Conservation (phyloP, 2,888 invertebrate species). For the Galeruca laticollis region DNA sequence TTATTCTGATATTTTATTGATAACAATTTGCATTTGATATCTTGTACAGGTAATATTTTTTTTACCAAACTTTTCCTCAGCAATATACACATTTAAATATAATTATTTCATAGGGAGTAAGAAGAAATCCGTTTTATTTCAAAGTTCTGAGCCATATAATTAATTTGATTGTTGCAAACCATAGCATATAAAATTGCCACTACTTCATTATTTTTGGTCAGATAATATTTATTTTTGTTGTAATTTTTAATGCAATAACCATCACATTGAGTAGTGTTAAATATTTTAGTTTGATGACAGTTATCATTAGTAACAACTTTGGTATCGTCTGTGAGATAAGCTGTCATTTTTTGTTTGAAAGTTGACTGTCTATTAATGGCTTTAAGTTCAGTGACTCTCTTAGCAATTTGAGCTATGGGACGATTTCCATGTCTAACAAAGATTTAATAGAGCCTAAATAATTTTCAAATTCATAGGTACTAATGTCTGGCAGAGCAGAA, state of each 20-base stretch:
- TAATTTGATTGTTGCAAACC: background rate
- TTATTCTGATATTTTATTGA: slow-evolving; percentile 10
- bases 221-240: too few relatives aligned
- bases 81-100: slow-evolving; percentile 2
- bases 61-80: background rate
- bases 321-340: too few relatives aligned
- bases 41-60: background rate
- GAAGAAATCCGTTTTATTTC: slow-evolving; percentile 2
- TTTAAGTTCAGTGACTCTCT: background rate
- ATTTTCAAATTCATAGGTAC: background rate
- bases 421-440: background rate
- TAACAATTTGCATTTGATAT: slow-evolving; percentile 10
- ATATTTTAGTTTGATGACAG: too few relatives aligned
- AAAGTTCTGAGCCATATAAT: background rate
- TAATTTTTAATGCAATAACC: too few relatives aligned
- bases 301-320: too few relatives aligned
- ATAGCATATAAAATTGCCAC: too few relatives aligned
- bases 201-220: too few relatives aligned
- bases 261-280: too few relatives aligned
- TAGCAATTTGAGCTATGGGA: background rate
- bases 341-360: background rate
- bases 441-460: background rate
- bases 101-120: slow-evolving; percentile 3
- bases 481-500: background rate
- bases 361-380: background rate